Evolutionary conservation across 2,797 vertebrate species (phyloP), one percentile per base, ranked within the genome.

Genomic region (Xyrichtys novacula): DNA sequence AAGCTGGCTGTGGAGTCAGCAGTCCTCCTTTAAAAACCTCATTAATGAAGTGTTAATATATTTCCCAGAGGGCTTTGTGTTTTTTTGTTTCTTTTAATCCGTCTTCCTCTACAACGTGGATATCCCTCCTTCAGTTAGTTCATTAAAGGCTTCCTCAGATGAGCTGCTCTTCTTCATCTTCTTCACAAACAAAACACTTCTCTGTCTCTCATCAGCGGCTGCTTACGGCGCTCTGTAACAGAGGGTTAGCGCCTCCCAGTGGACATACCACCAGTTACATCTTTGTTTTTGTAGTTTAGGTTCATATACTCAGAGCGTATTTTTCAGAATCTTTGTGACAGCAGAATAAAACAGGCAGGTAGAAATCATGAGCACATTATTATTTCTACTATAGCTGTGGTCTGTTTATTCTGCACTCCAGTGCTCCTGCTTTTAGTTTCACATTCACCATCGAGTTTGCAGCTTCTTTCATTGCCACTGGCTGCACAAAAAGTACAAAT

Each of bases 181-280:
- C n/a, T 31, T 74, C 47, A 23, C 58, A 78, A 84, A 86, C 74
- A 71, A 74, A 82, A 76, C 80, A 49, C 66, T 74, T 67, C 11
- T 77, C 16, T n/a, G 29, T 50, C 55, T 78, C 58, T 69, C 3
- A 0, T 42, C 46, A 2, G 16, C 63, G 39, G 76, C 68, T 63
- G 34, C 19, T 50, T 49, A 4, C 28, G 12, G 0, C 50, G 1
- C 53, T 57, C 28, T 50, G 55, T 6, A 12, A 22, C 71, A 67
- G 83, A 71, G 77, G 78, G 31, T 55, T 28, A 74, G 74, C 50
- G 79, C 87, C 90, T 75, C 91, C 91, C 80, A 78, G 86, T 84
- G 89, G 86, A 58, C 26, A 16, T 1, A 54, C 0, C 6, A 0
- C 3, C 2, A 19, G 39, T 6, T 60, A 39, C 78, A 77, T 17